Evolutionary conservation across 1,140 invertebrate species (phyloP), one percentile per base, ranked within the genome.

Genomic region (Ruditapes philippinarum): DNA sequence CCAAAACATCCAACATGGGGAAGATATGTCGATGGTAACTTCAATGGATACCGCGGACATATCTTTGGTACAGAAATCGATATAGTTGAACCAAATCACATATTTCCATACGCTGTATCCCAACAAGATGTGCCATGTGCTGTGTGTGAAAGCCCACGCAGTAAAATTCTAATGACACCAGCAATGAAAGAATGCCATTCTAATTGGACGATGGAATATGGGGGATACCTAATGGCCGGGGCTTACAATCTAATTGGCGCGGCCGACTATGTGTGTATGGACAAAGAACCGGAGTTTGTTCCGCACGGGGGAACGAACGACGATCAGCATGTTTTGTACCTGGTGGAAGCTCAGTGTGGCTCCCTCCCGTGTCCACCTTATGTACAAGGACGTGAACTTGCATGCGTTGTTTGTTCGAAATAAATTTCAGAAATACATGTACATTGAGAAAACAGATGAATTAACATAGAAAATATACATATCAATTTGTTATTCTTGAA

Each of bases 391-490:
- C 25, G 84, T 14, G 89, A 90, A 57, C 17, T 92, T 0, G 88
- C 91, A 2, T 93, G 92, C 68, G 90, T 83, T n/a, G 91, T 93
- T 11, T 93, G 92, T 49, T 74, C 89, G 0, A 92, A 92, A 57
- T 91, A 85, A 81, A n/a, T n/a, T n/a, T n/a, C n/a, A n/a, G n/a
- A n/a, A n/a, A n/a, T n/a, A n/a, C n/a, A n/a, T n/a, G n/a, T n/a
- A n/a, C n/a, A n/a, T n/a, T n/a, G n/a, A n/a, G n/a, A n/a, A n/a
- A n/a, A n/a, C n/a, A n/a, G n/a, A n/a, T n/a, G n/a, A n/a, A n/a
- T n/a, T n/a, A n/a, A n/a, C n/a, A n/a, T n/a, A n/a, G n/a, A n/a
- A n/a, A n/a, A n/a, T n/a, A n/a, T n/a, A n/a, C n/a, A n/a, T n/a
- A n/a, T n/a, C n/a, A n/a, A n/a, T n/a, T n/a, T n/a, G n/a, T n/a